Evolutionary conservation across 2,888 invertebrate species (phyloP).

Genomic region (Magallana nippona): DNA sequence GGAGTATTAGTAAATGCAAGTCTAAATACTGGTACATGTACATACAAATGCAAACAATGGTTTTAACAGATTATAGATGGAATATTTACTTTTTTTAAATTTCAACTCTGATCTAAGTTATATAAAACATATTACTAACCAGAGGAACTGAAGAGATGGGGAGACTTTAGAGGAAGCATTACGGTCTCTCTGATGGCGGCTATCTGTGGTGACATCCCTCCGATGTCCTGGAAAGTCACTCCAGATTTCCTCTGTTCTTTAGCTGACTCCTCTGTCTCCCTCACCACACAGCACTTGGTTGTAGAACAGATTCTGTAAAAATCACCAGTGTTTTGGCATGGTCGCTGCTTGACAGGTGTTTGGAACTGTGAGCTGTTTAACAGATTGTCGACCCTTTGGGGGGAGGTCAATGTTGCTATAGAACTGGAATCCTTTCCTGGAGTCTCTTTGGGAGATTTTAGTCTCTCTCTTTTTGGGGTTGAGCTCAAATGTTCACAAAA

Average conservation of each 20-base stretch:
- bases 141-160: constrained; percentile 65
- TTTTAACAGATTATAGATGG: no score
- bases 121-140: constrained; percentile 55
- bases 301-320: constrained; percentile 56
- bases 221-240: constrained; percentile 61
- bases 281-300: constrained; percentile 54
- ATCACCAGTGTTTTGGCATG: background rate
- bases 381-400: background rate
- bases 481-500: constrained; percentile 2
- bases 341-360: constrained; percentile 47
- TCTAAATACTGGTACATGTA: no score
- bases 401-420: background rate
- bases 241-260: background rate
- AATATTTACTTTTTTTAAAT: no score
- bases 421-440: background rate
- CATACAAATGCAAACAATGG: no score
- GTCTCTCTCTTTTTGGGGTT: constrained; percentile 34
- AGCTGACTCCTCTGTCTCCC: background rate
- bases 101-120: background rate
- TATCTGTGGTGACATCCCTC: constrained; percentile 70
- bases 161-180: constrained; percentile 64
- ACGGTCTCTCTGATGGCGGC: constrained; percentile 64
- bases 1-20: no score
- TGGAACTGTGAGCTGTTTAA: constrained; percentile 37
- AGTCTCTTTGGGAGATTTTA: background rate